Evolutionary conservation across 2,797 vertebrate genomes (phyloP), one percentile per base, ranked within the genome.

Genomic region (Odontamblyopus lacepedii): DNA sequence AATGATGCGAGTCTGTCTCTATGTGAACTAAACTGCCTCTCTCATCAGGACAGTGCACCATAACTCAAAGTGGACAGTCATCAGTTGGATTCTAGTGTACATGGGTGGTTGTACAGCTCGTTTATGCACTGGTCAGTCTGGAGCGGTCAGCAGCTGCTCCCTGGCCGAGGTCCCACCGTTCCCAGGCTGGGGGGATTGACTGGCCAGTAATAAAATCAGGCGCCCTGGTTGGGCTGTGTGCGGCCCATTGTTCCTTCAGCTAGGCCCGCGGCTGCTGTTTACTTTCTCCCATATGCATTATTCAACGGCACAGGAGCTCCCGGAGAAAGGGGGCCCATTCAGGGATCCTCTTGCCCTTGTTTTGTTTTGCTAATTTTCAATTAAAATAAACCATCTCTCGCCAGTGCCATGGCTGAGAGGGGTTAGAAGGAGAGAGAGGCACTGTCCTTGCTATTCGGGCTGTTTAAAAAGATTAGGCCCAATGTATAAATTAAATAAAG

Each of bases 261-360:
- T 95, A 96, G 95, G 96, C 96, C 96, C 95, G 94, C 96, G 95
- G 96, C 97, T 98, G 96, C 96, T 98, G 96, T 98, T 98, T 97
- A 96, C 97, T 97, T 97, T 98, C 98, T 99, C 98, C 96, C 97
- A 97, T 97, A 98, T 99, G 93, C 97, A 99, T 99, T 98, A 99
- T 99, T 99, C 98, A 99, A 96, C 95, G 96, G 95, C 95, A 94
- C 95, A 97, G 96, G 96, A 97, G 97, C 96, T 97, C 95, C 95
- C 94, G 94, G 95, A 97, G 97, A 96, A 96, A 95, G 96, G 95
- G 96, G 95, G 94, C 92, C 95, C 95, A 96, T 98, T 98, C 95
- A 97, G 94, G 92, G 93, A 94, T 93, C 93, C 91, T 93, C 92
- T 94, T 94, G 94, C 94, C 91, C 93, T 93, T 93, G 93, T 95